Evolutionary conservation across 2,888 invertebrate species (phyloP), one percentile per base, ranked within the genome.

Genomic region (Cheilosia impressa): DNA sequence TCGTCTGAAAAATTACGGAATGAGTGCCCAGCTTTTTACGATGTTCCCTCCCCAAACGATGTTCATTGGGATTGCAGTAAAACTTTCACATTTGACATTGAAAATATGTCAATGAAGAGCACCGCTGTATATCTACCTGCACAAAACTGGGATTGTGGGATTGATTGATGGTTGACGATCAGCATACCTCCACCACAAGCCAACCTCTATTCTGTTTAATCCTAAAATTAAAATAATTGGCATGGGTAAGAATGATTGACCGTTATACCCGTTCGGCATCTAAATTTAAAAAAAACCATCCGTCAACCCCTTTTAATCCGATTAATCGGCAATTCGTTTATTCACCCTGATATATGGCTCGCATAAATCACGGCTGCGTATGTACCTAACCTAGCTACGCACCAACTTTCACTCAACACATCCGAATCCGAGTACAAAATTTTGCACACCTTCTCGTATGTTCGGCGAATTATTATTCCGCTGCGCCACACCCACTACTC

Each of bases 321-420:
- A 13, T 52, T 65, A 47, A 15, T 50, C 19, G 47, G 7, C 38
- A 50, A 27, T 60, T 60, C 19, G 4, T 9, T n/a, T 60, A 50
- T 50, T 38, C 57, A 34, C 24, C 13, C 57, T 45, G 69, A 47
- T 34, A 58, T 57, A 38, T 19, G n/a, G n/a, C 1, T 38, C 52
- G 15, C 22, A 38, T 24, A 65, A 19, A 41, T 22, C n/a, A 38
- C 52, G 15, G 38, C 22, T 22, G 22, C 13, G 2, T 15, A 13
- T 24, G 7, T 22, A 52, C 52, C 15, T 22, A 45, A 17, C 6
- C 17, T 45, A 47, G 3, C 9, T n/a, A 34, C 31, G 15, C 34
- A 53, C 53, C 15, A 63, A 73, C 73, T 73, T 73, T 73, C 73
- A 73, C 73, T 43, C 3, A 10, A 55, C 73, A 53, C 62, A 52